Evolutionary conservation across 2,113 vertebrate genomes (phyloP).

Genomic region (Trinectes maculatus): DNA sequence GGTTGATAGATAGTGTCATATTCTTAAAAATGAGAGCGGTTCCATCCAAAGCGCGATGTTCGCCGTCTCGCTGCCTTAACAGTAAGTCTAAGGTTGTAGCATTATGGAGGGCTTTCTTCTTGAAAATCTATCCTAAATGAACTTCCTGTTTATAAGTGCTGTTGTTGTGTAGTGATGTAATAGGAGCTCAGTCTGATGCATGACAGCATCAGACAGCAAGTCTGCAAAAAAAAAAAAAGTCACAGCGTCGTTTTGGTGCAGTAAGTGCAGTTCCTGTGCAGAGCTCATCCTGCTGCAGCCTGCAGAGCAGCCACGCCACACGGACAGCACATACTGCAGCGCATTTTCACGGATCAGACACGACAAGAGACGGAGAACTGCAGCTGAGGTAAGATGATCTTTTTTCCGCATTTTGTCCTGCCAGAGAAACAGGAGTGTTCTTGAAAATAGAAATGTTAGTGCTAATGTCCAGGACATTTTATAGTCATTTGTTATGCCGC

Average conservation of each 20-base stretch:
- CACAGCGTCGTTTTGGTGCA: conserved; percentile 48
- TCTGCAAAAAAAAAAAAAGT: conserved; percentile 20
- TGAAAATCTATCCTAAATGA: no score
- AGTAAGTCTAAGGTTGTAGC: no score
- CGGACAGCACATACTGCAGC: not conserved
- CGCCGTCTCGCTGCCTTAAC: no score
- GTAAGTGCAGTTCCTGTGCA: conserved; percentile 19
- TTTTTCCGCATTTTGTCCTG: not conserved
- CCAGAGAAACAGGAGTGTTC: not conserved
- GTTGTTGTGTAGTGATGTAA: not conserved
- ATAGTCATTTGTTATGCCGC: not conserved
- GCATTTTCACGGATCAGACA: no score
- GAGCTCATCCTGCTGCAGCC: conserved; percentile 41
- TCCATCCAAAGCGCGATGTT: no score
- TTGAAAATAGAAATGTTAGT: not conserved
- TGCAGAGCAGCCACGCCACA: conserved; percentile 9
- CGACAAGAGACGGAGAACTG: not conserved
- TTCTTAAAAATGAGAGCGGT: no score
- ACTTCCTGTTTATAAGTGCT: no score
- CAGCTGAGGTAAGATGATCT: conserved; percentile 41
- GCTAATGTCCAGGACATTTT: not conserved
- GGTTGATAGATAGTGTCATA: no score
- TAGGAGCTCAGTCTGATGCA: conserved; percentile 6
- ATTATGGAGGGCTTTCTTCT: no score
- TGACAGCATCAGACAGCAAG: conserved; percentile 21